Evolutionary conservation across 23 tunicate species (phyloP), one percentile per base, ranked within the genome.

Genomic region (Halocynthia aurantium): DNA sequence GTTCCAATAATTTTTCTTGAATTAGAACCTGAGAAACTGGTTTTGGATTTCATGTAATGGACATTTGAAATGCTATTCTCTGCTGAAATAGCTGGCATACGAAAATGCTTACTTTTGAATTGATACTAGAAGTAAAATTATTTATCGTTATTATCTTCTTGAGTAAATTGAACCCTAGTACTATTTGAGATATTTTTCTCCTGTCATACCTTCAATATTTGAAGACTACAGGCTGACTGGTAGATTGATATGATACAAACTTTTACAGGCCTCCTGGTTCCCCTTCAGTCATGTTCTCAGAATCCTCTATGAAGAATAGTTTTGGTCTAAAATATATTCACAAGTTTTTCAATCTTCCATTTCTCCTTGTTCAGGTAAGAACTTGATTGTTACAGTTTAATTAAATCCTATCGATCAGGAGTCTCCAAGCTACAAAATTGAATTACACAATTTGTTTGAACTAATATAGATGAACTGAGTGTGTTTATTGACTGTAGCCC

Each of bases 261-360:
- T 65, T 20, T 69, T 69, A 7, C 67, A 88, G 97, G 53, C 91
- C 97, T 58, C 86, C 85, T 64, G 97, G 97, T 7, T 82, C 97
- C 9, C 85, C 97, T 40, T 90, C 88, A 5, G 60, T 91, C 15
- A 57, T 85, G 52, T 77, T 81, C 58, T 66, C 80, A 7, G 97
- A 91, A 82, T 73, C 88, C 11, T 91, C 97, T 51, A 91, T 91
- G 97, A 85, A 85, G 72, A 74, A 73, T 72, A 90, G 97, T 44
- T 91, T 85, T 69, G 97, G 97, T 51, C 66, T 91, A 50, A 91
- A 91, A 68, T 91, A 71, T 73, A 76, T 91, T 73, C 97, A 91
- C 81, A 91, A 91, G 55, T 91, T 91, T 53, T 91, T 91, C 77
- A 91, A 91, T 56, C 55, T 91, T 55, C 97, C 97, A 2, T 91